Evolutionary conservation across 2,797 vertebrate genomes (phyloP).

Genomic region (Eulemur mongoz): DNA sequence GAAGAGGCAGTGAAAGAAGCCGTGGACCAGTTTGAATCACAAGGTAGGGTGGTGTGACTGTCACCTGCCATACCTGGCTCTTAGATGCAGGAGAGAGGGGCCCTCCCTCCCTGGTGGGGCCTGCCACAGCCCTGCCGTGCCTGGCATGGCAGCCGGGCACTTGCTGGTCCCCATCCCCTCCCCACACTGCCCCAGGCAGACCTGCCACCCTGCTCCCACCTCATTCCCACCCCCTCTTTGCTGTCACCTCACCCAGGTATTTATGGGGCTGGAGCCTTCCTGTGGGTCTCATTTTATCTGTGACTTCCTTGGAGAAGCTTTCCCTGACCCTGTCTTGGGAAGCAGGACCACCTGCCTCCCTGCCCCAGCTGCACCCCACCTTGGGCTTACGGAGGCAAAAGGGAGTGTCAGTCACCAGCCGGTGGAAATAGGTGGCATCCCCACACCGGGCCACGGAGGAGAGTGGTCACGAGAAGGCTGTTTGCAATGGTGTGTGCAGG

Average conservation of each 20-base stretch:
- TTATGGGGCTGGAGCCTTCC: neutral
- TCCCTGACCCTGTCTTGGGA: neutral
- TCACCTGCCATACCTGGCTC: neutral
- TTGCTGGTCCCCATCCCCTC: neutral
- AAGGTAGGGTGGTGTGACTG: slow-evolving; percentile 85
- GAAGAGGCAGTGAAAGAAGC: slow-evolving; percentile 94
- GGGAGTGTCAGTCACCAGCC: neutral
- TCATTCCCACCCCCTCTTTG: neutral
- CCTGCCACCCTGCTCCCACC: neutral
- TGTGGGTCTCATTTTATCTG: neutral
- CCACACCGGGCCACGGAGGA: neutral
- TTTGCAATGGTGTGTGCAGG: neutral
- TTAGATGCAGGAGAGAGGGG: neutral
- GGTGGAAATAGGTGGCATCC: neutral
- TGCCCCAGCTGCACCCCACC: neutral
- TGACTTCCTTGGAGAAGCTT: neutral
- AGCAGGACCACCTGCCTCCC: neutral
- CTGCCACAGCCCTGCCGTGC: neutral
- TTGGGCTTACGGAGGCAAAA: neutral
- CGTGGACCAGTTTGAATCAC: slow-evolving; percentile 94
- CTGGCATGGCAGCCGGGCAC: neutral
- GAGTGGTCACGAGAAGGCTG: neutral
- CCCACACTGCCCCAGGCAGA: neutral
- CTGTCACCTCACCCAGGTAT: neutral
- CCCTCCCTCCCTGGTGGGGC: neutral